A percentile compares a stretch with the other conserved stretches of the same genome.
Evolutionary conservation across 2,888 invertebrate species (phyloP).

Genomic region (Drosophila monieri): DNA sequence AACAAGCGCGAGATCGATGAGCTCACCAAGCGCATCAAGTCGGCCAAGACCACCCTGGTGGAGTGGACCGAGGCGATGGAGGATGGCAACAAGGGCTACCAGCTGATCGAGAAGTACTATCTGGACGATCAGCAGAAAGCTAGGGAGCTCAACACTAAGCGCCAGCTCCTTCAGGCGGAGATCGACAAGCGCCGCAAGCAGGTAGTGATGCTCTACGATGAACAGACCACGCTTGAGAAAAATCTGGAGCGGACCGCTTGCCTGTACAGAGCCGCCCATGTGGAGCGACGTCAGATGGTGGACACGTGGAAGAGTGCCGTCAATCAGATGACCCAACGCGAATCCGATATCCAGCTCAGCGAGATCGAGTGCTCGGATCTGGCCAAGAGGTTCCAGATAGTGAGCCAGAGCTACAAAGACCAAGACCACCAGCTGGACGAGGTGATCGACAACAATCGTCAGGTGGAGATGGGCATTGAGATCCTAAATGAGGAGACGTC

Average conservation of each 20-base stretch:
- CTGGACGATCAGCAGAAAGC: conserved; percentile 89
- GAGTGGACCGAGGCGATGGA: conserved; percentile 90
- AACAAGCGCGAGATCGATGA: conserved; percentile 87
- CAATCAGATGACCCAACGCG: conserved; percentile 88
- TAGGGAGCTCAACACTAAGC: conserved; percentile 86
- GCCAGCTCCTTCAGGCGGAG: conserved; percentile 85
- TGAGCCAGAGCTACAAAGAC: conserved; percentile 83
- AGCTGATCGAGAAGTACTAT: conserved; percentile 89
- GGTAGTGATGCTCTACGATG: conserved; percentile 84
- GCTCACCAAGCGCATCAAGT: conserved; percentile 88
- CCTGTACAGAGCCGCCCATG: conserved; percentile 86
- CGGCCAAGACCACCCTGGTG: conserved; percentile 86
- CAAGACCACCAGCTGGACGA: conserved; percentile 85
- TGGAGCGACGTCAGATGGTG: conserved; percentile 88
- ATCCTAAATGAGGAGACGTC: conserved; percentile 83
- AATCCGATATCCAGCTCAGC: conserved; percentile 87
- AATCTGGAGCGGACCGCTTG: conserved; percentile 85
- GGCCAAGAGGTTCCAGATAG: conserved; percentile 76
- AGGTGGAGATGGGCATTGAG: conserved; percentile 83
- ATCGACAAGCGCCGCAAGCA: conserved; percentile 84
- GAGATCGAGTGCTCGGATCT: conserved; percentile 82
- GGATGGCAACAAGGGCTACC: conserved; percentile 88
- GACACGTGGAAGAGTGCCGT: conserved; percentile 90
- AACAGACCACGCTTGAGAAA: conserved; percentile 86
- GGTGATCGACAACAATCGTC: conserved; percentile 85